phyloP scores from a whole-genome alignment of 2,888 invertebrate species.

The Xestia sexstrigata region DNA sequence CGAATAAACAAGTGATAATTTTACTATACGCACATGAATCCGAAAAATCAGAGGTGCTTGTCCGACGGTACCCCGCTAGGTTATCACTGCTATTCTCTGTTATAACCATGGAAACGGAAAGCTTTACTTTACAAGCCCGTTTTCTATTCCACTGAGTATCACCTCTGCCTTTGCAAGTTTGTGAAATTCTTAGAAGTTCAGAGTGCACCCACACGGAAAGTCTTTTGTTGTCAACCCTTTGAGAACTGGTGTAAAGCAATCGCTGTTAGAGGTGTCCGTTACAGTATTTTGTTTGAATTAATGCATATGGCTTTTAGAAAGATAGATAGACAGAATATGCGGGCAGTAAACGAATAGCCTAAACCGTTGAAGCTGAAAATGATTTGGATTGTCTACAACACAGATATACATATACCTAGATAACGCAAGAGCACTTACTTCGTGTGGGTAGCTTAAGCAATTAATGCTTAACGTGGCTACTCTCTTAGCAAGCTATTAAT shows the following conservation, averaged over 20 bases:
- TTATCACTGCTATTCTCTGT: too few relatives aligned
- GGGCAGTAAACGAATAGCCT: neutral
- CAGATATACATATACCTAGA: neutral
- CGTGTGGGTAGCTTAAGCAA: too few relatives aligned
- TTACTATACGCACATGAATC: too few relatives aligned
- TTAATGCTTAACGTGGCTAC: too few relatives aligned
- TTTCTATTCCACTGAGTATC: slow-evolving; percentile 24
- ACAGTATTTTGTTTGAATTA: slow-evolving; percentile 2
- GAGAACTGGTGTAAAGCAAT: neutral
- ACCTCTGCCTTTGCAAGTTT: neutral
- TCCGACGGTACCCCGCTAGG: too few relatives aligned
- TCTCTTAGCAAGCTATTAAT: too few relatives aligned
- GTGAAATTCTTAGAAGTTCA: slow-evolving; percentile 22
- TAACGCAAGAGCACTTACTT: neutral
- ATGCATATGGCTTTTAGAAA: neutral
- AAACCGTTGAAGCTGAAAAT: neutral
- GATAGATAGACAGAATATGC: neutral
- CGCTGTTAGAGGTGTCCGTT: neutral
- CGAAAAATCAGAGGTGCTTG: too few relatives aligned
- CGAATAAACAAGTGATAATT: too few relatives aligned
- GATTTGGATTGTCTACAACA: neutral
- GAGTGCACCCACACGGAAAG: slow-evolving; percentile 23
- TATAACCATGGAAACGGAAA: too few relatives aligned
- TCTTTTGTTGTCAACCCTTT: slow-evolving; percentile 38
- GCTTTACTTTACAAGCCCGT: neutral